Percentiles rank a stretch among this genome's conserved stretches.
Evolutionary conservation across 2,113 vertebrate species (phyloP).

Genomic region (Suricata suricatta): DNA sequence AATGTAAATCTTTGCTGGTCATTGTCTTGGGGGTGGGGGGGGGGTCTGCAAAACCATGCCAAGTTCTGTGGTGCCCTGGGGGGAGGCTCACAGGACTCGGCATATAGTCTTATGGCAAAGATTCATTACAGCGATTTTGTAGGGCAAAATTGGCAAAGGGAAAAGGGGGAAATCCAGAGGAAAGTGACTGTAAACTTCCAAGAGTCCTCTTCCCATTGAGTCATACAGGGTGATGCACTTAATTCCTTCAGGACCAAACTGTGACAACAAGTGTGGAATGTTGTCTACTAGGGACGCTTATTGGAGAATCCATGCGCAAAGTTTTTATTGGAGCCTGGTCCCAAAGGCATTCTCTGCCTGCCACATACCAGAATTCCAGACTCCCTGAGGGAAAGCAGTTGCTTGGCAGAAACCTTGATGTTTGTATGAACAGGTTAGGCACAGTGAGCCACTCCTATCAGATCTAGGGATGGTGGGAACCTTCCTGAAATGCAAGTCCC

Average conservation of each 20-base stretch:
- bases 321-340: neutral
- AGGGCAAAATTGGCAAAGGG: neutral
- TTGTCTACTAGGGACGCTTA: too few relatives aligned
- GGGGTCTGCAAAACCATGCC: neutral
- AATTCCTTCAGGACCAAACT: neutral
- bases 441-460: neutral
- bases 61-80: neutral
- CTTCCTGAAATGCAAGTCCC: neutral
- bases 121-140: neutral
- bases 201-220: neutral
- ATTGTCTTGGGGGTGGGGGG: accelerated
- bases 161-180: neutral
- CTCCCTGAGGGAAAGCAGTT: neutral
- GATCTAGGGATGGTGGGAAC: neutral
- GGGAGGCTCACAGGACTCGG: neutral
- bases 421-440: neutral
- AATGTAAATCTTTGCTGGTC: neutral
- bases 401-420: neutral
- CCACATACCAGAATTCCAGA: neutral
- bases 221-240: neutral
- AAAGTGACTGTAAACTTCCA: neutral
- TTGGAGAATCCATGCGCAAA: neutral
- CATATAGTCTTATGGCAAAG: neutral
- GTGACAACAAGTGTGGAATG: neutral
- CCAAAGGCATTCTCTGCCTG: neutral